These are phyloP conservation scores for Clarias platycephalus DNA, from an alignment of 2,797 vertebrate genomes.

Conservation along the genomic window DNA sequence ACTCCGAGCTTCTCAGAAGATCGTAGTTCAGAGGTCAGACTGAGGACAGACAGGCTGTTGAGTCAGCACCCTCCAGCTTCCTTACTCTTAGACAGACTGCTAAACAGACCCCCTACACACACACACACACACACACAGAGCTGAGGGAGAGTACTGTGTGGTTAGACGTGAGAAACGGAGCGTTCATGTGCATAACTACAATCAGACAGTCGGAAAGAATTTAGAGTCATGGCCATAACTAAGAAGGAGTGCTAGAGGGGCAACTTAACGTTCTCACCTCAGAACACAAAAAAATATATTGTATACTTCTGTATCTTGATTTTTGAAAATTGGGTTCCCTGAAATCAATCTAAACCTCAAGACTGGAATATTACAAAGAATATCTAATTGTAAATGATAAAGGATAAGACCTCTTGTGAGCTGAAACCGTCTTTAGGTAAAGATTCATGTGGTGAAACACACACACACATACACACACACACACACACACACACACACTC, in stretches of 20 bases:
- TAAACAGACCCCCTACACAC: conserved; percentile 10
- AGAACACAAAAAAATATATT: too few relatives aligned
- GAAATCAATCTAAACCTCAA: background rate
- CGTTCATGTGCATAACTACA: background rate
- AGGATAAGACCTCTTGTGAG: background rate
- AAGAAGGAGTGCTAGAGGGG: background rate
- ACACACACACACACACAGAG: conserved; percentile 10
- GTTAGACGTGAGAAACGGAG: background rate
- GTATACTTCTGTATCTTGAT: background rate
- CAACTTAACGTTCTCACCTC: background rate
- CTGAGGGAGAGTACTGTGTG: background rate
- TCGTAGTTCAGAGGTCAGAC: conserved; percentile 25
- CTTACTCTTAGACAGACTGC: background rate
- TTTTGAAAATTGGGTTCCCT: background rate
- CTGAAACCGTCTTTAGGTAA: background rate
- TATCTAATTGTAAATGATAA: background rate
- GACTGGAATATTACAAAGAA: background rate
- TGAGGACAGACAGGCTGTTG: background rate
- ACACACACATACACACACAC: background rate
- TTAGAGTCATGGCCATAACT: background rate
- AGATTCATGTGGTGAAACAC: background rate
- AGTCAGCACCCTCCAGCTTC: background rate
- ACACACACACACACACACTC: conserved; percentile 14
- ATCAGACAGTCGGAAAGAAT: background rate
- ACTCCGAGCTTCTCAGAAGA: conserved; percentile 2